Percentiles rank a stretch among this genome's conserved stretches.
phyloP scores from a whole-genome alignment of 2,113 vertebrate species.

The Campylomormyrus tamandua region DNA sequence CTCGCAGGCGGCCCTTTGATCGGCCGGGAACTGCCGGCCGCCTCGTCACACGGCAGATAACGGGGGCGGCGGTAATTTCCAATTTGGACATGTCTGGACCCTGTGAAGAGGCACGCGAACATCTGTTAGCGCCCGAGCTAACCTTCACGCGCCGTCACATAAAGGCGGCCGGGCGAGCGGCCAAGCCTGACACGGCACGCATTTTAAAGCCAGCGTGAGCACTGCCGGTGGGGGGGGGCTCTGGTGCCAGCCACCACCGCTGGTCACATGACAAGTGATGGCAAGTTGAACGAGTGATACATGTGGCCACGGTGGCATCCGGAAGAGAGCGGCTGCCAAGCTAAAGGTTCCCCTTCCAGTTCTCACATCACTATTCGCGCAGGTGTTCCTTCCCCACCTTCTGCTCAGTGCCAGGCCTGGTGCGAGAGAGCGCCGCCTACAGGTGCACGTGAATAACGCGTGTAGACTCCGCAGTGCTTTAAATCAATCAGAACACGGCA shows the following conservation, averaged over 20 bases:
- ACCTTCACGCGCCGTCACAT: neutral
- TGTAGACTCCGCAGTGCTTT: neutral
- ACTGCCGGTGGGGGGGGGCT: neutral
- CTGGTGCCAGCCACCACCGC: neutral
- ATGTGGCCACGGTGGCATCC: neutral
- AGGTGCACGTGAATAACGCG: neutral
- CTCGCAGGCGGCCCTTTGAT: slow-evolving; percentile 1
- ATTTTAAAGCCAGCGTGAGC: neutral
- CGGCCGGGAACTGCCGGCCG: neutral
- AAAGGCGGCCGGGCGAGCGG: neutral
- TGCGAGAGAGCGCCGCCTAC: neutral
- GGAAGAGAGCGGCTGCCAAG: neutral
- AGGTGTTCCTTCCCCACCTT: neutral
- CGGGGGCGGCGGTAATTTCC: neutral
- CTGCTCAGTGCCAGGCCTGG: neutral
- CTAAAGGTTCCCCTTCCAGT: neutral
- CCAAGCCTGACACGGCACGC: neutral
- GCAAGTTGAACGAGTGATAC: neutral
- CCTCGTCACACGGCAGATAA: neutral
- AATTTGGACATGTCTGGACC: neutral
- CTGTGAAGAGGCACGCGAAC: neutral
- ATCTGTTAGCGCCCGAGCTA: neutral
- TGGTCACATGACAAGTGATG: neutral
- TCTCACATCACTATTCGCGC: neutral
- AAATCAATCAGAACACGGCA: neutral